A percentile compares a stretch with the other conserved stretches of the same genome.
Conservation (phyloP, 2,113 vertebrate genomes). For the Nyctibius bracteatus region DNA sequence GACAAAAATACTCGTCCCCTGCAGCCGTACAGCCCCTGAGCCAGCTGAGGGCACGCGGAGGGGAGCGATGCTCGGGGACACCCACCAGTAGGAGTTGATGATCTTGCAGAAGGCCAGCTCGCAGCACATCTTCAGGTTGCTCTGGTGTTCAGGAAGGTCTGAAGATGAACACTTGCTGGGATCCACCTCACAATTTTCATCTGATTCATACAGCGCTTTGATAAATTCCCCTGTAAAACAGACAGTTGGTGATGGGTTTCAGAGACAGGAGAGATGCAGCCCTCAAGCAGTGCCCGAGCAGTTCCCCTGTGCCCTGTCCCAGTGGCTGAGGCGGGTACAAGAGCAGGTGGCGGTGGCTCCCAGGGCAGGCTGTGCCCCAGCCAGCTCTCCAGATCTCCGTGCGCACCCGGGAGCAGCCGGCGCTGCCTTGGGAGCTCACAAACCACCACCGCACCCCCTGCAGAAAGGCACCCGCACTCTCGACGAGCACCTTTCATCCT, state of each 20-base stretch:
- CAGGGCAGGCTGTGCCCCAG: not conserved
- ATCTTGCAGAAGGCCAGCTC: constrained; percentile 99
- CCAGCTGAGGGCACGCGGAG: fast-evolving
- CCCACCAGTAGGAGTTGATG: constrained; percentile 99
- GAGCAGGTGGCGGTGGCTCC: not conserved
- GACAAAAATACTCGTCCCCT: not conserved
- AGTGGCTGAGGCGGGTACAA: fast-evolving
- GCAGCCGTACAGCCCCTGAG: fast-evolving
- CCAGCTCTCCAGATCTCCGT: not conserved
- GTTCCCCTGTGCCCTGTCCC: not conserved
- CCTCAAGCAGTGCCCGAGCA: not conserved
- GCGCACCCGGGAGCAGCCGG: fast-evolving
- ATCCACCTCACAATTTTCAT: constrained; percentile 99
- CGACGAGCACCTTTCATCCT: fast-evolving
- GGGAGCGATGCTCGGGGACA: fast-evolving
- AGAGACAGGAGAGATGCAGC: not conserved
- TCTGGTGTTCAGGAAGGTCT: constrained; percentile 92
- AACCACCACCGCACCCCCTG: not conserved
- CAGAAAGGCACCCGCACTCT: not conserved
- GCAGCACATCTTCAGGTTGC: constrained; percentile 99
- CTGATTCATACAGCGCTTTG: constrained; percentile 96
- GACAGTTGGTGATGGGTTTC: not conserved
- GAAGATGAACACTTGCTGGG: constrained; percentile 89
- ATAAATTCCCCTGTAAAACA: constrained; percentile 91
- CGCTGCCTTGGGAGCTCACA: not conserved